Conservation (phyloP, 2,888 invertebrate species). For the Rhingia rostrata region DNA sequence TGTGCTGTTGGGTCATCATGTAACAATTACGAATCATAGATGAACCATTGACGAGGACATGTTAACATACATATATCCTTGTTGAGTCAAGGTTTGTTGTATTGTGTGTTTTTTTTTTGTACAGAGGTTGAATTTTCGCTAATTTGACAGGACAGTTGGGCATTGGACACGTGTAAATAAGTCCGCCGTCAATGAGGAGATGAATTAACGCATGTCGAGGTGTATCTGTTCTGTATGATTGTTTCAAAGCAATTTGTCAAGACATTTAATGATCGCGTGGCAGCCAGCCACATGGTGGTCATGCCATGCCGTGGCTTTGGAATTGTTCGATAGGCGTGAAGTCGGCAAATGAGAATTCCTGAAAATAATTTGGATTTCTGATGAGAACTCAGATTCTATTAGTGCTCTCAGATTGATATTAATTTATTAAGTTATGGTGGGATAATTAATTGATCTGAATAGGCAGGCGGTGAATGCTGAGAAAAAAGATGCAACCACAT, state of each 20-base stretch:
- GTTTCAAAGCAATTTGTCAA: slow-evolving; percentile 31
- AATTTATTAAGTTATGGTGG: slow-evolving; percentile 7
- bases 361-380: not conserved
- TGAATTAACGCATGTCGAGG: slow-evolving; percentile 11
- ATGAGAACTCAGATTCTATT: not conserved
- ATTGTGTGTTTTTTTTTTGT: not conserved
- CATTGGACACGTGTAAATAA: slow-evolving; percentile 39
- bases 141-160: slow-evolving; percentile 29
- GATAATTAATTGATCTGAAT: slow-evolving; percentile 1
- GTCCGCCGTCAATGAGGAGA: slow-evolving; percentile 27
- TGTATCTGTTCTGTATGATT: not conserved
- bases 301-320: not conserved
- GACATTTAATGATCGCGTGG: slow-evolving; percentile 18
- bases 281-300: slow-evolving; percentile 27
- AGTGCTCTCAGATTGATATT: not conserved
- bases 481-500: not conserved
- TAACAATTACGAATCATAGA: slow-evolving; percentile 66
- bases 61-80: slow-evolving; percentile 39
- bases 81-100: slow-evolving; percentile 34
- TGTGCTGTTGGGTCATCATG: slow-evolving; percentile 48
- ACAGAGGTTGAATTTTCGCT: slow-evolving; percentile 5
- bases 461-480: not conserved
- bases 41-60: slow-evolving; percentile 37
- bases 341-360: not conserved
- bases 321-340: slow-evolving; percentile 7